A percentile compares a stretch with the other conserved stretches of the same genome.
Conservation (phyloP, 1,140 invertebrate genomes). For the Rhizoglyphus robini region DNA sequence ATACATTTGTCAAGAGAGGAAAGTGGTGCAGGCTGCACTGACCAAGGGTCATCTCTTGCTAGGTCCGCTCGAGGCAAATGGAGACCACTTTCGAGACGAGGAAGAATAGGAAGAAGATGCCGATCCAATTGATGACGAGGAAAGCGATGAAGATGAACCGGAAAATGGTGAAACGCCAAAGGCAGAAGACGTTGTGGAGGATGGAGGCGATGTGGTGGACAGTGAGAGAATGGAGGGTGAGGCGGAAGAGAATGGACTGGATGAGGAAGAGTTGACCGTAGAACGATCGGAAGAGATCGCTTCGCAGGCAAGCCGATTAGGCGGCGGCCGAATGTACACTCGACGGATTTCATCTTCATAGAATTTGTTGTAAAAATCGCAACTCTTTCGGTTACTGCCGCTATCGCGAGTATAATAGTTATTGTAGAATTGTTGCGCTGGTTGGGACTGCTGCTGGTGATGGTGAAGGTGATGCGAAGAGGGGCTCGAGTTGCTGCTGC, state of each 20-base stretch:
- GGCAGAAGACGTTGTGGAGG: not conserved
- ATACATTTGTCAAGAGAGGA: no score
- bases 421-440: not conserved
- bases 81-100: not conserved
- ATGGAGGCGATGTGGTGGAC: not conserved
- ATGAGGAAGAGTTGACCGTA: not conserved
- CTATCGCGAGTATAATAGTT: not conserved
- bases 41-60: not conserved
- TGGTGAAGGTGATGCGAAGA: not conserved
- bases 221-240: not conserved
- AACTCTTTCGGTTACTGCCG: not conserved
- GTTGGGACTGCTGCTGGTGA: not conserved
- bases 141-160: not conserved
- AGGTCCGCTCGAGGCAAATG: not conserved
- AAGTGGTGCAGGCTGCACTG: no score
- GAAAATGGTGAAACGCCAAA: not conserved
- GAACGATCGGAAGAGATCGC: not conserved
- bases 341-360: constrained; percentile 49
- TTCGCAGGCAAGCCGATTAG: constrained; percentile 39
- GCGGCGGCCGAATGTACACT: constrained; percentile 52
- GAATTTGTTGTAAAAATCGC: not conserved
- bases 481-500: not conserved
- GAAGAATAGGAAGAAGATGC: constrained; percentile 4
- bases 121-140: not conserved
- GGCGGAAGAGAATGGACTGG: not conserved